phyloP scores from a whole-genome alignment of 2,888 invertebrate species.

The Microdon myrmicae region DNA sequence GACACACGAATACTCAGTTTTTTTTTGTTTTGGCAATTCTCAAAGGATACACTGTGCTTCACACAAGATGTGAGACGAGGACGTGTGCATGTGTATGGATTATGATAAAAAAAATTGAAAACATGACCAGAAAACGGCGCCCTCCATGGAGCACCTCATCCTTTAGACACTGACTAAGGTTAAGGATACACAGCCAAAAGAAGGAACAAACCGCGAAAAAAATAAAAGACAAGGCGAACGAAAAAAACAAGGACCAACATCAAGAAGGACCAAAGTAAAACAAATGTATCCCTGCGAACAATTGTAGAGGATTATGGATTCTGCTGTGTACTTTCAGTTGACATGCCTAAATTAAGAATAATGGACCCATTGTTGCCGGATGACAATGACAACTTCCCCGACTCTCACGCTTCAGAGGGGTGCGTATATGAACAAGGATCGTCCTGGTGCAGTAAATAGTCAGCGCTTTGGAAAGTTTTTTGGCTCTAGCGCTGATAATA shows the following conservation, averaged over 20 bases:
- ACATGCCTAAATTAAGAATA: slow-evolving; percentile 48
- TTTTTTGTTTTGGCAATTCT: slow-evolving; percentile 21
- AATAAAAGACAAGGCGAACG: slow-evolving; percentile 2
- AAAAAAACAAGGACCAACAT: slow-evolving; percentile 3
- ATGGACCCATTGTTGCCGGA: slow-evolving; percentile 47
- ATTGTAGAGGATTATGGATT: slow-evolving; percentile 46
- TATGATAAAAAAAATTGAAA: slow-evolving; percentile 5
- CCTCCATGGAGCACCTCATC: slow-evolving; percentile 11
- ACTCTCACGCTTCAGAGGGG: slow-evolving; percentile 11
- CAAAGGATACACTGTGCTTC: slow-evolving; percentile 36
- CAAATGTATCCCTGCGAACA: slow-evolving; percentile 37
- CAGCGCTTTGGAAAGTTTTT: slow-evolving; percentile 7
- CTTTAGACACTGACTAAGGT: slow-evolving; percentile 23
- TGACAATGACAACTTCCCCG: slow-evolving; percentile 45
- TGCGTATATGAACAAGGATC: not conserved
- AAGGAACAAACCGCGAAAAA: slow-evolving; percentile 9
- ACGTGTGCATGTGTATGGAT: slow-evolving; percentile 34
- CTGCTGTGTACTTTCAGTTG: slow-evolving; percentile 41
- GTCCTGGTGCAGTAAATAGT: slow-evolving; percentile 32
- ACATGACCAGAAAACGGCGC: slow-evolving; percentile 25
- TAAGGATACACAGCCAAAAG: slow-evolving; percentile 35
- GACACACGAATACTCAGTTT: not conserved
- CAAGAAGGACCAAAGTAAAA: slow-evolving; percentile 30
- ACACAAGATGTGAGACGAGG: slow-evolving; percentile 34
- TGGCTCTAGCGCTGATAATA: slow-evolving; percentile 32